Base-by-base conservation (phyloP, 2,797 vertebrate species). In the Anableps anableps region DNA sequence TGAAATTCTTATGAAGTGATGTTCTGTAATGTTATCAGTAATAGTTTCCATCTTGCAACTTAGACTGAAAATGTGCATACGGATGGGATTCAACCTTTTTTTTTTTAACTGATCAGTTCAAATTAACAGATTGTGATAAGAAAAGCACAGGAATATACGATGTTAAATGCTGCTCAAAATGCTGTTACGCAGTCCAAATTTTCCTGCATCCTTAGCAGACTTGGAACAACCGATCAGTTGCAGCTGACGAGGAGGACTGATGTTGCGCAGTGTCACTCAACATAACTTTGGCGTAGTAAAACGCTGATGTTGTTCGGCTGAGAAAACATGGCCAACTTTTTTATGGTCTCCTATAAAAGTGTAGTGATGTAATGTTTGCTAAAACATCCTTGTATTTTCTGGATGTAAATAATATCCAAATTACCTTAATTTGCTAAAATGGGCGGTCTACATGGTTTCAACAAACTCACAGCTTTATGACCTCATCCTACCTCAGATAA, bases 1-100 rank as follows among this genome's bases (percentile, higher is more conserved):
- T 83, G 68, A 75, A 79, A 79, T 76, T 84, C n/a, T 86, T 50
- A 76, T 80, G 70, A 23, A 48, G 76, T 76, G 4, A 71, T 16
- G 5, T 26, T 43, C 66, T 70, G 10, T 68, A 68, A 43, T 16
- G 21, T 43, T 68, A 13, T 68, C 2, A 43, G 23, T 43, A 43
- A 7, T 1, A 43, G 5, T 43, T 43, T 43, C 19, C 9, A 11
- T n/a, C 41, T 3, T 43, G 38, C 43, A 26, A 43, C 11, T 68
- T 34, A 21, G 21, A 41, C 64, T 26, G 10, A 66, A 19, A 21
- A 64, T 68, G 36, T 68, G 38, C 21, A 68, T 8, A n/a, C 41
- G 5, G 38, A 43, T 43, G 13, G 21, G 66, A 41, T 68, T 6
- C 11, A 6, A 14, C 21, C 66, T 43, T 43, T 2, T n/a, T 43